A percentile compares a stretch with the other conserved stretches of the same genome.
These are phyloP conservation scores for Pyrgilauda ruficollis DNA, from an alignment of 2,113 vertebrate genomes.

Conservation along the genomic window DNA sequence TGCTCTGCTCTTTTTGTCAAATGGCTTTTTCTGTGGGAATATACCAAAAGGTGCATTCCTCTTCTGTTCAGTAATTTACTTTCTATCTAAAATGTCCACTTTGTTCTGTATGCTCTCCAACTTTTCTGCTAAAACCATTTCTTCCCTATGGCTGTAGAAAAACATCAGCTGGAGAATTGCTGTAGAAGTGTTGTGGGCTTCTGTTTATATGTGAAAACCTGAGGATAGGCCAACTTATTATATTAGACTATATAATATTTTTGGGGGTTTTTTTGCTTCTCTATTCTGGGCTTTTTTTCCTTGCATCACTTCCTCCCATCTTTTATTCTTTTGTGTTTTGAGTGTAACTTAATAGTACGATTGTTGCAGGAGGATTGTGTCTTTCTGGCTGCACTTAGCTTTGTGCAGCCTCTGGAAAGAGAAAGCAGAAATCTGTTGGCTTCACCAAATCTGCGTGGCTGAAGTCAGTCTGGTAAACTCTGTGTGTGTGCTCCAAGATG, in stretches of 20 bases:
- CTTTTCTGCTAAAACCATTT: background rate
- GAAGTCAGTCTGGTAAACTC: background rate
- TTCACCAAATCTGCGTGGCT: background rate
- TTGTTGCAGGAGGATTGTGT: background rate
- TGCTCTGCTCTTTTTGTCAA: background rate
- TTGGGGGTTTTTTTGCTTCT: background rate
- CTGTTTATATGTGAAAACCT: background rate
- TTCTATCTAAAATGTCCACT: background rate
- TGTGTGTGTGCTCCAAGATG: background rate
- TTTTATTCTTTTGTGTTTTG: background rate
- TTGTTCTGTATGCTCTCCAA: background rate
- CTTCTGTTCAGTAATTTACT: background rate
- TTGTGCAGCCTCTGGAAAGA: no score
- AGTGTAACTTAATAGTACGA: background rate
- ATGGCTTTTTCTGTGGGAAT: background rate
- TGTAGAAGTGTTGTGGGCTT: background rate
- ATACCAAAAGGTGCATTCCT: background rate
- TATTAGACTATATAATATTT: background rate
- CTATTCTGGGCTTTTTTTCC: fast-evolving
- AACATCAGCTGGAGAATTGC: background rate
- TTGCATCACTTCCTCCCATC: fast-evolving
- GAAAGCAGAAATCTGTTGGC: background rate
- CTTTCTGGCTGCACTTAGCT: background rate
- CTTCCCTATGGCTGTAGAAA: background rate
- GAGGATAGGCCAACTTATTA: background rate